Evolutionary conservation across 1,140 invertebrate genomes (phyloP), one percentile per base, ranked within the genome.

Genomic region (Drosophila virilis): DNA sequence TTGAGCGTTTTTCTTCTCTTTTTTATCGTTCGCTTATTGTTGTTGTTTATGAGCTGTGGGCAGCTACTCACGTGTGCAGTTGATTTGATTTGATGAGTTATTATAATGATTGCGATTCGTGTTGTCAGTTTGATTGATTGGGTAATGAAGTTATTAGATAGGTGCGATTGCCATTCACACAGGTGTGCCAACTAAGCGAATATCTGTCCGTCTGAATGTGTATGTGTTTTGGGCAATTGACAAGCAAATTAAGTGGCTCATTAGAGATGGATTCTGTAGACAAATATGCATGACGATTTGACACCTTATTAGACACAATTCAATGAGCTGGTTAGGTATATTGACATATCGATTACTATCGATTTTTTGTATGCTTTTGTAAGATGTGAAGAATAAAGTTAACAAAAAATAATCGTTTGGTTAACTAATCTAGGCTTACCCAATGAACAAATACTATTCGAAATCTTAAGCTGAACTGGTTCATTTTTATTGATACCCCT

Each of bases 91-190:
- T 62, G 61, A 71, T 78, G 83, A 67, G 64, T 78, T 73, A 72
- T 76, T 82, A 78, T 76, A 76, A 72, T 66, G 71, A 70, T 64
- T 59, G 72, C 67, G 72, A 72, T 45, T 74, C 78, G 82, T 79
- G 83, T 67, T 77, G 76, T 69, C 79, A 74, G 52, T 48, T 69
- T 83, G 84, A 86, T 86, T 86, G 82, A 86, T 86, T 86, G 83
- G 72, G 37, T 79, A 83, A 86, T 86, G 77, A 88, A 88, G 84
- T 83, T 79, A 79, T 86, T 88, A 86, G 68, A 69, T 74, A 76
- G 82, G 75, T 85, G 83, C 70, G 82, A 86, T 51, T 85, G 78
- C 69, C 77, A 70, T 51, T 64, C 74, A 17, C 61, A 60, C 33
- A 66, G 60, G 51, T 65, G 67, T 54, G 45, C 55, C 22, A 45